A percentile compares a stretch with the other conserved stretches of the same genome.
Evolutionary conservation across 2,888 invertebrate genomes (phyloP).

Genomic region (Neoaliturus tenellus): DNA sequence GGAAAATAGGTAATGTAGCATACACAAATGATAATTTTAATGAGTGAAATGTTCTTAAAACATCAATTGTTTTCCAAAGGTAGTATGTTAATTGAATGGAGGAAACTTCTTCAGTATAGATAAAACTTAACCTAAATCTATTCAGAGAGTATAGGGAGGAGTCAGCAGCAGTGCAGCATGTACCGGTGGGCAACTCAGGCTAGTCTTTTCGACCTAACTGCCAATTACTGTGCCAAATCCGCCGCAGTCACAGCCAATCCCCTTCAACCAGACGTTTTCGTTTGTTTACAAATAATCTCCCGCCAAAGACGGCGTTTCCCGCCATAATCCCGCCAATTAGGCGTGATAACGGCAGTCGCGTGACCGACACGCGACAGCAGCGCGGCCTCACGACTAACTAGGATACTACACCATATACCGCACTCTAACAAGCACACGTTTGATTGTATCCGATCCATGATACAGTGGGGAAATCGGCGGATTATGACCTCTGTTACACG

Average conservation of each 20-base stretch:
- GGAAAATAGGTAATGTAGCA: too few relatives aligned
- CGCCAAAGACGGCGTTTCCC: slow-evolving; percentile 32
- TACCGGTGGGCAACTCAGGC: background rate
- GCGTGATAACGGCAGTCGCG: slow-evolving; percentile 33
- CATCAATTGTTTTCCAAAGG: too few relatives aligned
- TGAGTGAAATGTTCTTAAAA: too few relatives aligned
- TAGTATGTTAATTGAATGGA: too few relatives aligned
- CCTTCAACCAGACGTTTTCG: slow-evolving; percentile 21
- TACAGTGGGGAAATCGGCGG: too few relatives aligned
- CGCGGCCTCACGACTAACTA: background rate
- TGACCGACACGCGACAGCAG: slow-evolving; percentile 18
- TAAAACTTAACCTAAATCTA: too few relatives aligned
- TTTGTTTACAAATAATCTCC: slow-evolving; percentile 35
- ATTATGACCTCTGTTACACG: too few relatives aligned
- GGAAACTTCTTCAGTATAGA: too few relatives aligned
- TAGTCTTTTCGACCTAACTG: background rate
- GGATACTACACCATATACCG: background rate
- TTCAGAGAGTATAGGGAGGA: too few relatives aligned
- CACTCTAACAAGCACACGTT: background rate
- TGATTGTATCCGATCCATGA: background rate
- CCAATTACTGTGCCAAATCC: background rate
- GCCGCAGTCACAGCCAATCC: background rate
- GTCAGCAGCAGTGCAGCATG: too few relatives aligned
- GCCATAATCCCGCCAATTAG: slow-evolving; percentile 47
- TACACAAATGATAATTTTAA: too few relatives aligned